These are phyloP conservation scores for Mimas tiliae DNA, from an alignment of 2,888 invertebrate genomes.

Conservation along the genomic window DNA sequence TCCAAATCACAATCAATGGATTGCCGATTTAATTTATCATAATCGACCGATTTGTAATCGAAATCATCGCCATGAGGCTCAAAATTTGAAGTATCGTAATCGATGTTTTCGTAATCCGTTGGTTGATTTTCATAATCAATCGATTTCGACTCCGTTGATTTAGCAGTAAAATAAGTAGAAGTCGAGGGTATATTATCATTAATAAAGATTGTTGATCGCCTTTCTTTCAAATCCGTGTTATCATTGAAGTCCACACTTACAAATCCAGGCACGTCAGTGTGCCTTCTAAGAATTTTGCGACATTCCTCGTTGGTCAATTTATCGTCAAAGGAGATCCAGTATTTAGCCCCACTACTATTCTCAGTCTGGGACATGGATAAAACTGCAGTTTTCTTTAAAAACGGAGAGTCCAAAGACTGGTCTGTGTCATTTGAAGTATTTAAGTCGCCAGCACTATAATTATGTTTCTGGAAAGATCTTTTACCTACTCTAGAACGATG, in stretches of 20 bases:
- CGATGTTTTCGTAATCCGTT: constrained; percentile 23
- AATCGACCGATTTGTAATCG: constrained; percentile 16
- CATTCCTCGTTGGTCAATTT: constrained; percentile 41
- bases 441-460: not conserved
- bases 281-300: not conserved
- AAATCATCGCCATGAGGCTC: not conserved
- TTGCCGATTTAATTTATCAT: constrained; percentile 16
- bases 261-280: constrained; percentile 59
- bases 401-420: constrained; percentile 58
- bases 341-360: constrained; percentile 72
- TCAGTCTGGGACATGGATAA: constrained; percentile 73
- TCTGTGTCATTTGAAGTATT: not conserved
- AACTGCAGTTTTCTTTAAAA: constrained; percentile 60
- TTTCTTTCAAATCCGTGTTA: constrained; percentile 25
- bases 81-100: not conserved
- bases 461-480: not conserved
- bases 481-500: not conserved
- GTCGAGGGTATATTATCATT: constrained; percentile 22
- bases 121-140: constrained; percentile 42
- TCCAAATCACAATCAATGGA: constrained; percentile 10
- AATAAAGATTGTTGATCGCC: constrained; percentile 30
- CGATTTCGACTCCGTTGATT: constrained; percentile 32
- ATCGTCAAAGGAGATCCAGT: constrained; percentile 78
- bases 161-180: constrained; percentile 1
- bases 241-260: constrained; percentile 42